These are phyloP conservation scores for Octopus sinensis DNA, from an alignment of 1,140 invertebrate species.

Conservation along the genomic window DNA sequence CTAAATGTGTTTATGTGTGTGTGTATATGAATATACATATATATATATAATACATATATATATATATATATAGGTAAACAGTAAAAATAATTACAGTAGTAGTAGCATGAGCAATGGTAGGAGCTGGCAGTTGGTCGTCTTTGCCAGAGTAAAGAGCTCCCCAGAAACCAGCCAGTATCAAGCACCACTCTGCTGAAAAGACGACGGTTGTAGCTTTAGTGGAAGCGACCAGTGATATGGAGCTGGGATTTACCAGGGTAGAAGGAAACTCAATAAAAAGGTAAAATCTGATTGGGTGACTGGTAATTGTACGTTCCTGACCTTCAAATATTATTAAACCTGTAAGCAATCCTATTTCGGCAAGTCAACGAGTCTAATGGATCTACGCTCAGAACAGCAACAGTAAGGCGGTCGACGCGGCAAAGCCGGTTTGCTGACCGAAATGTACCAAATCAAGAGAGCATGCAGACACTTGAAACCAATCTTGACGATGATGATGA, in stretches of 20 bases:
- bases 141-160: no score
- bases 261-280: no score
- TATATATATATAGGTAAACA: not conserved
- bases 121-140: no score
- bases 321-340: conserved; percentile 44
- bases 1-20: not conserved
- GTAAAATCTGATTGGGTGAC: no score
- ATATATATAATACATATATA: not conserved
- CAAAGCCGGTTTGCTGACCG: conserved; percentile 42
- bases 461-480: conserved; percentile 49
- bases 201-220: no score
- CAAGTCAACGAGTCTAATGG: conserved; percentile 49
- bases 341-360: conserved; percentile 35
- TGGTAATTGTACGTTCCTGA: no score
- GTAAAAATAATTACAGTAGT: no score
- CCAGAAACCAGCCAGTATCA: no score
- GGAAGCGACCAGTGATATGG: no score
- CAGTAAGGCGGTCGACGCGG: conserved; percentile 28
- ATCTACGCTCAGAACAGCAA: conserved; percentile 33
- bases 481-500: conserved; percentile 46
- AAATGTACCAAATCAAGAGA: conserved; percentile 49
- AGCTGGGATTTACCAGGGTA: no score
- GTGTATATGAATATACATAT: not conserved
- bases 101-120: no score
- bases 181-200: no score